phyloP scores from a whole-genome alignment of 92 coral and sea anemone genomes.

The Virgularia gustaviana region DNA sequence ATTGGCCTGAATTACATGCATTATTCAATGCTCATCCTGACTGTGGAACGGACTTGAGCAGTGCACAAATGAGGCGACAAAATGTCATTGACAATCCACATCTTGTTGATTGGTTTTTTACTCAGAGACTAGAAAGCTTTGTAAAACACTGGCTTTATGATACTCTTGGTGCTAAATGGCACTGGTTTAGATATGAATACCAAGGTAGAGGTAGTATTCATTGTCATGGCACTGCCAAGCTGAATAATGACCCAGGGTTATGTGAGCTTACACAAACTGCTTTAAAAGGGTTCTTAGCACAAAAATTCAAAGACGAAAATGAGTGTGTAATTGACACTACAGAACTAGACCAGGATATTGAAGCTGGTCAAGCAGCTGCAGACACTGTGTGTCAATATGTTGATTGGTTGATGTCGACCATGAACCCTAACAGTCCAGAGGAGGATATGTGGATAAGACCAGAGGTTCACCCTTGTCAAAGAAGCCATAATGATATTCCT shows the following conservation, averaged over 20 bases:
- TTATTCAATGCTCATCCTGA: constrained; percentile 36
- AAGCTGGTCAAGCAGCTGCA: constrained; percentile 51
- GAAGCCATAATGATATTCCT: constrained; percentile 33
- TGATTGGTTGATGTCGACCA: constrained; percentile 49
- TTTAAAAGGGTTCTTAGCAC: constrained; percentile 51
- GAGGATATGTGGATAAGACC: constrained; percentile 56
- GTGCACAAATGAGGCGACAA: constrained; percentile 37
- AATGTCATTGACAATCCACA: constrained; percentile 59
- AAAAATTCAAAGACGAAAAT: constrained; percentile 32
- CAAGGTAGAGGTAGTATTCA: constrained; percentile 62
- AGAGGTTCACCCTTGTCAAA: constrained; percentile 47
- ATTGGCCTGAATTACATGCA: constrained; percentile 59
- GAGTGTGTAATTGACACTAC: too few relatives aligned
- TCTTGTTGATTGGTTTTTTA: constrained; percentile 55
- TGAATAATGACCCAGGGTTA: constrained; percentile 59
- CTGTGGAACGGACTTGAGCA: constrained; percentile 25
- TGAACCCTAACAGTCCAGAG: constrained; percentile 48
- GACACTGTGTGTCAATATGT: constrained; percentile 47
- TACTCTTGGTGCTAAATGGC: constrained; percentile 47
- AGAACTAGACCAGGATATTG: constrained; percentile 16
- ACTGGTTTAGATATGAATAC: constrained; percentile 54
- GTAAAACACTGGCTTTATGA: too few relatives aligned
- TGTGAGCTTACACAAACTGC: constrained; percentile 54
- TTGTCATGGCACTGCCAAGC: constrained; percentile 65
- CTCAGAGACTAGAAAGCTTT: constrained; percentile 47